These are phyloP conservation scores for Aplocera efformata DNA, from an alignment of 2,888 invertebrate species.

Conservation along the genomic window DNA sequence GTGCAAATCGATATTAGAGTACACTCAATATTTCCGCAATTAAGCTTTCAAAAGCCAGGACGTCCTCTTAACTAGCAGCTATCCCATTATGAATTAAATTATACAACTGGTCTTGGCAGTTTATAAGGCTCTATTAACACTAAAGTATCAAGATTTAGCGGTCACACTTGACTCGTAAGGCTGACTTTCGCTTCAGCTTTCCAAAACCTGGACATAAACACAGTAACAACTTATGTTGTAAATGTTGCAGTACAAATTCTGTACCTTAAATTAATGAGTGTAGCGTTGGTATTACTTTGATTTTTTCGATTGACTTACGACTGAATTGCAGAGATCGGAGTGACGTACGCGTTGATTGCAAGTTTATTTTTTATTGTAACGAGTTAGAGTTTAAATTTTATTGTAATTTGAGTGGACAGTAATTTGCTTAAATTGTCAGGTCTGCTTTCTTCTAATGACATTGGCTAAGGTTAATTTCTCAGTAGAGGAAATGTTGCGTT, in stretches of 20 bases:
- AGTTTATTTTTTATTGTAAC: constrained; percentile 30
- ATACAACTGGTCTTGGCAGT: constrained; percentile 22
- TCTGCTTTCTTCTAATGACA: constrained; percentile 60
- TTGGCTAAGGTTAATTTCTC: constrained; percentile 45
- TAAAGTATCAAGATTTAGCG: constrained; percentile 56
- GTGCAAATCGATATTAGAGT: not conserved
- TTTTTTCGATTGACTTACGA: constrained; percentile 11
- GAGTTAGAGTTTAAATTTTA: constrained; percentile 18
- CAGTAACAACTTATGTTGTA: constrained; percentile 43
- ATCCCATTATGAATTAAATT: constrained; percentile 19
- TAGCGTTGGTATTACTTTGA: constrained; percentile 17
- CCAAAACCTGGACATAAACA: constrained; percentile 57
- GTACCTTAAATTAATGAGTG: constrained; percentile 16
- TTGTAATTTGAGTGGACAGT: constrained; percentile 25
- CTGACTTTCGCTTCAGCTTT: constrained; percentile 76
- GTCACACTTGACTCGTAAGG: constrained; percentile 52
- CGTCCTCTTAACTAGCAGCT: constrained; percentile 1
- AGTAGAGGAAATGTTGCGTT: constrained; percentile 36
- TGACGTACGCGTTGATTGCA: constrained; percentile 26
- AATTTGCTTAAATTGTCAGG: constrained; percentile 33
- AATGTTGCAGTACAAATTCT: constrained; percentile 22
- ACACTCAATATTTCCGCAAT: not conserved
- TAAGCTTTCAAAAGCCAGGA: constrained; percentile 8
- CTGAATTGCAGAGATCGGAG: not conserved
- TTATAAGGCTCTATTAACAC: constrained; percentile 20